phyloP scores from a whole-genome alignment of 2,888 invertebrate species.

The Agonopterix subpropinquella region DNA sequence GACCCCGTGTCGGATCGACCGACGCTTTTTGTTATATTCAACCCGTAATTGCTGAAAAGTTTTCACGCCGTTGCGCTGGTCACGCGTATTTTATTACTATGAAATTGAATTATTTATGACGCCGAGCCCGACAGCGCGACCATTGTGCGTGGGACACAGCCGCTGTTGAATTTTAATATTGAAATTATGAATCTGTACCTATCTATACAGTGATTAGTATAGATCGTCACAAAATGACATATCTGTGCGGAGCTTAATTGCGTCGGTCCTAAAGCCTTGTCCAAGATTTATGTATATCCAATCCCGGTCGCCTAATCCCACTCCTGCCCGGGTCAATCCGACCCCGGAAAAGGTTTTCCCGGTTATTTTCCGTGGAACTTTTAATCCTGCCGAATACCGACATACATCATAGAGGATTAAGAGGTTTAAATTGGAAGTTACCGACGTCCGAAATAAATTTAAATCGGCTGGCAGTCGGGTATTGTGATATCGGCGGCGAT shows the following conservation, averaged over 20 bases:
- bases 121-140: conserved; percentile 51
- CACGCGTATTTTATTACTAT: conserved; percentile 76
- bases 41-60: conserved; percentile 74
- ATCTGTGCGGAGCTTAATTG: conserved; percentile 69
- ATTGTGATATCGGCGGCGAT: conserved; percentile 71
- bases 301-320: conserved; percentile 72
- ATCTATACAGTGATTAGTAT: conserved; percentile 45
- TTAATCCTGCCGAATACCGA: conserved; percentile 75
- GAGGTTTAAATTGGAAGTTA: conserved; percentile 77
- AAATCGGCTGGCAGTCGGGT: conserved; percentile 73
- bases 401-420: conserved; percentile 76
- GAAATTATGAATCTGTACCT: conserved; percentile 51
- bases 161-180: conserved; percentile 70
- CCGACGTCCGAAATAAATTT: conserved; percentile 76
- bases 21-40: conserved; percentile 71
- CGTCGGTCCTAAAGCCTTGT: conserved; percentile 67
- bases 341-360: conserved; percentile 75
- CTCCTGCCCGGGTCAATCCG: conserved; percentile 70
- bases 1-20: conserved; percentile 54
- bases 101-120: conserved; percentile 75
- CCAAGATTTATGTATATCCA: conserved; percentile 74
- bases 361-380: conserved; percentile 76
- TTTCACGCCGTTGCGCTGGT: conserved; percentile 69
- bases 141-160: conserved; percentile 55
- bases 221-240: conserved; percentile 65